A percentile compares a stretch with the other conserved stretches of the same genome.
Conservation (phyloP, 2,113 vertebrate genomes). For the Plestiodon gilberti region DNA sequence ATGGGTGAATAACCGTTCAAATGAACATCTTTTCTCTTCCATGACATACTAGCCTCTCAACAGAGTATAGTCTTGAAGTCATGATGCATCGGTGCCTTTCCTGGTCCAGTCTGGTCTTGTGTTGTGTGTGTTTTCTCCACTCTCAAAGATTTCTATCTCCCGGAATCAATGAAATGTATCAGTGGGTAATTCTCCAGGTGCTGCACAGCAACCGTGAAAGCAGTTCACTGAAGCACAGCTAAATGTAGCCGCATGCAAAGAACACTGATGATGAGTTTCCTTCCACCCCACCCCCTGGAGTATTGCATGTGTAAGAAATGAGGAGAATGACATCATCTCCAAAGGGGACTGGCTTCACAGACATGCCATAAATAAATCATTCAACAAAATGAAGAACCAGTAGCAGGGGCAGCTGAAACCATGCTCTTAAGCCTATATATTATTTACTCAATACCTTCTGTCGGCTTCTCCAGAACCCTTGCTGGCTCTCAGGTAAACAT, state of each 20-base stretch:
- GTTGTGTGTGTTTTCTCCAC: background rate
- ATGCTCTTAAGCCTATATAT: constrained; percentile 31
- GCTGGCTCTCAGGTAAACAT: constrained; percentile 28
- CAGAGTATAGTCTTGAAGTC: background rate
- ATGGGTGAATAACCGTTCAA: background rate
- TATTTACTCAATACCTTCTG: constrained; percentile 34
- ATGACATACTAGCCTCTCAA: constrained; percentile 1
- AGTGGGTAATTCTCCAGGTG: background rate
- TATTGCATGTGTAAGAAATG: constrained; percentile 47
- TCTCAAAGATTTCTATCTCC: background rate
- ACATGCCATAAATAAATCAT: constrained; percentile 48
- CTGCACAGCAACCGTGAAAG: background rate
- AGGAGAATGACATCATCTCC: constrained; percentile 56
- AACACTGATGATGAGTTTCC: constrained; percentile 6
- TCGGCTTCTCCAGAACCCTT: background rate
- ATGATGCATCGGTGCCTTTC: background rate
- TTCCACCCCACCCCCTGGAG: constrained; percentile 8
- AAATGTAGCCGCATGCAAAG: background rate
- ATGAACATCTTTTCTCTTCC: background rate
- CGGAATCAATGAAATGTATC: background rate
- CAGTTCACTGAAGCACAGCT: background rate
- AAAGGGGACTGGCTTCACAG: constrained; percentile 40
- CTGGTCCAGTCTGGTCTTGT: background rate
- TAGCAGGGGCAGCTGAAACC: background rate
- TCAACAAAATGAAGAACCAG: constrained; percentile 41